Conservation (phyloP, 2,888 invertebrate species). For the Microchrysa polita region DNA sequence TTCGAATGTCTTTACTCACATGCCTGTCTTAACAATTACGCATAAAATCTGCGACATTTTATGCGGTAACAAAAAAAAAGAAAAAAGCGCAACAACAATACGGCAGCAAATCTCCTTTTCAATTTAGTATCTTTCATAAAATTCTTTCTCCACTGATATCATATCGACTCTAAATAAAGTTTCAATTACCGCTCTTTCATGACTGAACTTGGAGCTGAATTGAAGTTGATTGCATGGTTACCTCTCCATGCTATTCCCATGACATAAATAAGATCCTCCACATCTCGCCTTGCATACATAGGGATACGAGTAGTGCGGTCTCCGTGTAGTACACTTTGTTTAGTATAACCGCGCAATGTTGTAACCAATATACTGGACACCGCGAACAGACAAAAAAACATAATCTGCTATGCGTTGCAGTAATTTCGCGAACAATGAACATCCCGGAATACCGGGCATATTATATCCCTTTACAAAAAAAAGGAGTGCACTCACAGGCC, state of each 20-base stretch:
- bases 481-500: too few relatives aligned
- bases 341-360: not conserved
- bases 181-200: constrained; percentile 41
- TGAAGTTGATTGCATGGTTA: not conserved
- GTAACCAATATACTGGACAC: too few relatives aligned
- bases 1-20: constrained; percentile 5
- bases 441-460: constrained; percentile 33
- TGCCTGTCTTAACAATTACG: constrained; percentile 2
- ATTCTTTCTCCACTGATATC: constrained; percentile 41
- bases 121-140: constrained; percentile 39
- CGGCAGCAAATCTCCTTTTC: not conserved
- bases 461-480: constrained; percentile 31
- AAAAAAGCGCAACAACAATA: not conserved
- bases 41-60: constrained; percentile 7
- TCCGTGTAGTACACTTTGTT: not conserved
- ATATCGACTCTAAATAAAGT: constrained; percentile 40
- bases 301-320: too few relatives aligned
- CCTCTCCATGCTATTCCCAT: constrained; percentile 43
- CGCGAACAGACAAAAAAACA: too few relatives aligned
- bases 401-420: too few relatives aligned
- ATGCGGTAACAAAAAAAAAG: too few relatives aligned
- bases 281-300: too few relatives aligned
- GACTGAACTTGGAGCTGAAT: not conserved
- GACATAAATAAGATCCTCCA: not conserved
- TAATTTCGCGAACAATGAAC: constrained; percentile 30